A percentile compares a stretch with the other conserved stretches of the same genome.
Conservation (phyloP, 2,113 vertebrate species). For the Dipodomys spectabilis region DNA sequence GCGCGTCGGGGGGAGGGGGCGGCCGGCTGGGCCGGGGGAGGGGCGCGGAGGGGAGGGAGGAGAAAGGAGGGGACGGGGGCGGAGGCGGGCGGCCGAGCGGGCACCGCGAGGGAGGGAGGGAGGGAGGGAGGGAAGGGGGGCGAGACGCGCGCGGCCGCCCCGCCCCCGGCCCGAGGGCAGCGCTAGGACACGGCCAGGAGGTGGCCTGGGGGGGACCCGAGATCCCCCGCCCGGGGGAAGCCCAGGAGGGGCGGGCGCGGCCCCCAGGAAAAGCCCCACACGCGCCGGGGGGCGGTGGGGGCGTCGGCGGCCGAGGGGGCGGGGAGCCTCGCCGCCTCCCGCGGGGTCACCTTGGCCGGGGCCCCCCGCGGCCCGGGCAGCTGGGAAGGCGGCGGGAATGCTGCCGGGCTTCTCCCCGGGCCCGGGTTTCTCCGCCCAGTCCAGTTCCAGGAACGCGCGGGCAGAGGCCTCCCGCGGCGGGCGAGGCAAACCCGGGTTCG, state of each 20-base stretch:
- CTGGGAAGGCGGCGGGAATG: conserved; percentile 42
- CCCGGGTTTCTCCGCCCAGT: conserved; percentile 68
- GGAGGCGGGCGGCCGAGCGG: conserved; percentile 2
- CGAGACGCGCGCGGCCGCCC: not conserved
- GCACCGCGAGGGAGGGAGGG: conserved; percentile 20
- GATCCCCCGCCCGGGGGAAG: conserved; percentile 69
- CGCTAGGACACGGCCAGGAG: conserved; percentile 67
- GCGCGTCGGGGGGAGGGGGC: conserved; percentile 58
- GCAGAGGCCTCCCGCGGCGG: conserved; percentile 8
- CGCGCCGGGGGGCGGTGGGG: conserved; percentile 49
- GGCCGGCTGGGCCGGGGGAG: conserved; percentile 45
- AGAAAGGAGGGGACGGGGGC: conserved; percentile 42
- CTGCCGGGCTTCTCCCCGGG: not conserved
- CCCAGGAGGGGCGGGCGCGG: conserved; percentile 46
- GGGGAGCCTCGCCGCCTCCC: conserved; percentile 50
- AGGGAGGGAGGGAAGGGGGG: conserved; percentile 22
- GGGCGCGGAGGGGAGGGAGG: not conserved
- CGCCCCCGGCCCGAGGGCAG: conserved; percentile 70
- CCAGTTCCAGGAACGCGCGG: conserved; percentile 66
- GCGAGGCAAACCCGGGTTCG: conserved; percentile 12
- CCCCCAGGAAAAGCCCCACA: conserved; percentile 47
- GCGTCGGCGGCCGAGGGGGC: conserved; percentile 44
- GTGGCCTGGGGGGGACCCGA: conserved; percentile 17
- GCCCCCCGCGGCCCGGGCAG: conserved; percentile 58
- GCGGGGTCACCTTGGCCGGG: conserved; percentile 79